Percentiles rank a stretch among this genome's conserved stretches.
Conservation (phyloP, 2,797 vertebrate genomes). For the Ceryle rudis region DNA sequence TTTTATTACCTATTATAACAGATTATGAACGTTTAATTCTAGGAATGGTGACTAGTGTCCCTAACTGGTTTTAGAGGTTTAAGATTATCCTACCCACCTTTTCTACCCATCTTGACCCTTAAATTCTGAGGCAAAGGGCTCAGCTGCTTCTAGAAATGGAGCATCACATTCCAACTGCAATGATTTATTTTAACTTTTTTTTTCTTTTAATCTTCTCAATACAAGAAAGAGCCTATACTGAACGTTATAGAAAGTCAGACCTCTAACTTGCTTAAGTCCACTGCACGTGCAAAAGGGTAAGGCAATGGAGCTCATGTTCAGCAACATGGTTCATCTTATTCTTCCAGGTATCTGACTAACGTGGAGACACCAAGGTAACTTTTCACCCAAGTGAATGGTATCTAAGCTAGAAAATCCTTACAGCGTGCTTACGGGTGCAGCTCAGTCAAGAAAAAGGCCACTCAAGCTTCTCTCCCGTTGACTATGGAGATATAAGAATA, state of each 20-base stretch:
- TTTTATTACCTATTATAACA: background rate
- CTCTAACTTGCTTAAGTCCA: background rate
- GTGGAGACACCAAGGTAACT: background rate
- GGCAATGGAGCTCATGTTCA: background rate
- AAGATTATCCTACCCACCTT: background rate
- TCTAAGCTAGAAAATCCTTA: background rate
- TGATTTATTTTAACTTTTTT: background rate
- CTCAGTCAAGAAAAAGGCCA: background rate
- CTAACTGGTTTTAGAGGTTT: background rate
- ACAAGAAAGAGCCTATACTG: background rate
- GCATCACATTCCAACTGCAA: background rate
- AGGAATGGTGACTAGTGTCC: background rate
- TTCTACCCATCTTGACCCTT: background rate
- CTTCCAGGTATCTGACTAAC: background rate
- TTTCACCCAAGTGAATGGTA: background rate
- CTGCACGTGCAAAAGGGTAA: background rate
- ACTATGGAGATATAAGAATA: background rate
- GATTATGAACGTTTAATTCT: background rate
- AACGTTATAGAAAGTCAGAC: background rate
- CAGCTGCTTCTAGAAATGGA: background rate
- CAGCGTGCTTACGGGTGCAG: background rate
- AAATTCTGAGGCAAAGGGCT: background rate
- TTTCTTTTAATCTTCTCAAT: background rate
- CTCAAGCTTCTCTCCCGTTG: background rate
- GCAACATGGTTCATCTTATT: background rate